A percentile compares a stretch with the other conserved stretches of the same genome.
phyloP scores from a whole-genome alignment of 2,113 vertebrate species.

The Solea solea region DNA sequence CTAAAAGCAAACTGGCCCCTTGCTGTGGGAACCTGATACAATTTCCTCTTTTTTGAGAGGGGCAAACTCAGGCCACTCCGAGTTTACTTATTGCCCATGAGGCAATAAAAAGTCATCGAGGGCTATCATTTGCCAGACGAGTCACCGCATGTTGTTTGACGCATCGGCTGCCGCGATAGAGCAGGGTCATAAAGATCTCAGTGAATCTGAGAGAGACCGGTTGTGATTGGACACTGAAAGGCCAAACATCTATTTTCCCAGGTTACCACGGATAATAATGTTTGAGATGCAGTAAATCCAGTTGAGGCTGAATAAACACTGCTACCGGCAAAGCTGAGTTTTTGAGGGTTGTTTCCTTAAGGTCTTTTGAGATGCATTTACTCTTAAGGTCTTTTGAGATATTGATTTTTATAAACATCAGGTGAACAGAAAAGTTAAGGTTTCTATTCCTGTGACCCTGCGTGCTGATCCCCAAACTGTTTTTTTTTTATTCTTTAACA shows the following conservation, averaged over 20 bases:
- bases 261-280: constrained; percentile 85
- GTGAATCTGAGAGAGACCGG: constrained; percentile 76
- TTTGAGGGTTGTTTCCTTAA: constrained; percentile 17
- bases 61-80: constrained; percentile 80
- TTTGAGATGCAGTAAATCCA: constrained; percentile 67
- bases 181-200: constrained; percentile 86
- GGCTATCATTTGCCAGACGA: constrained; percentile 83
- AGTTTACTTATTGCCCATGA: constrained; percentile 86
- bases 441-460: not conserved
- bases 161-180: constrained; percentile 81
- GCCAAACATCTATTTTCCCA: constrained; percentile 75
- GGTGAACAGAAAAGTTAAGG: constrained; percentile 19
- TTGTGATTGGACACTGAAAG: constrained; percentile 79
- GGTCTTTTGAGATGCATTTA: constrained; percentile 34
- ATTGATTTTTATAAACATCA: constrained; percentile 42
- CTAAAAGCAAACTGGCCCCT: constrained; percentile 83
- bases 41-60: constrained; percentile 85
- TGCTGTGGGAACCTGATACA: constrained; percentile 89
- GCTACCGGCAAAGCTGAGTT: constrained; percentile 35
- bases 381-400: constrained; percentile 24
- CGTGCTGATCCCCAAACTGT: not conserved
- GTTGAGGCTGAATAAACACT: constrained; percentile 53
- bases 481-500: not conserved
- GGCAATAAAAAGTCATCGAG: constrained; percentile 90
- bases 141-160: constrained; percentile 84